These are phyloP conservation scores for Tyto alba DNA, from an alignment of 2,113 vertebrate genomes.

Conservation along the genomic window DNA sequence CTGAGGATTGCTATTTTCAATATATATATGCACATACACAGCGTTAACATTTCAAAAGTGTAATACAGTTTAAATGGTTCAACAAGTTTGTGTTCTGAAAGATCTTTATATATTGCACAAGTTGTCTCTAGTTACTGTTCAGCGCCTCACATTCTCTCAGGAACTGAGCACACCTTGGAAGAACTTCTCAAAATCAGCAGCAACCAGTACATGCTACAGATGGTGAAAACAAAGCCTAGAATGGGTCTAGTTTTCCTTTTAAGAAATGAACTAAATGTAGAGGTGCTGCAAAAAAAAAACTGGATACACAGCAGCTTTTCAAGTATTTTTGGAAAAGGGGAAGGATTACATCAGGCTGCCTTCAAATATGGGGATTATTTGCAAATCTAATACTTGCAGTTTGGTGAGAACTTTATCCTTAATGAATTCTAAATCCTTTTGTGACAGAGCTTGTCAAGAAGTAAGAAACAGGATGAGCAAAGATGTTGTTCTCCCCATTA, in stretches of 20 bases:
- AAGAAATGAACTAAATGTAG: neutral
- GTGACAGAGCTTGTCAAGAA: neutral
- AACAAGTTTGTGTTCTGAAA: neutral
- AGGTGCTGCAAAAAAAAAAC: neutral
- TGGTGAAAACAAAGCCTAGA: neutral
- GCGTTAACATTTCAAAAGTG: conserved; percentile 1
- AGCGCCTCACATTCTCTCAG: neutral
- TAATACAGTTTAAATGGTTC: conserved; percentile 33
- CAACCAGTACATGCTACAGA: fast-evolving
- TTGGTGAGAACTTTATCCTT: neutral
- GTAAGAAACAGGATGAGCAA: neutral
- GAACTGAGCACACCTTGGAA: neutral
- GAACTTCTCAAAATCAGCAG: neutral
- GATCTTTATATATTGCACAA: neutral
- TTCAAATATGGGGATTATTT: neutral
- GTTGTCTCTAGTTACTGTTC: neutral
- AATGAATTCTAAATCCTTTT: neutral
- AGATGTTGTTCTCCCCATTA: neutral
- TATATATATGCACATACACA: neutral
- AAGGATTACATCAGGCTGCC: neutral
- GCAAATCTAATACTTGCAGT: neutral
- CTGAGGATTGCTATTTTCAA: neutral
- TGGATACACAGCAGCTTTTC: neutral
- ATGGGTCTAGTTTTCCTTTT: neutral
- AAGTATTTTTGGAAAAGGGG: neutral